Conservation (phyloP, 2,888 invertebrate genomes). For the Bimastos eiseni region DNA sequence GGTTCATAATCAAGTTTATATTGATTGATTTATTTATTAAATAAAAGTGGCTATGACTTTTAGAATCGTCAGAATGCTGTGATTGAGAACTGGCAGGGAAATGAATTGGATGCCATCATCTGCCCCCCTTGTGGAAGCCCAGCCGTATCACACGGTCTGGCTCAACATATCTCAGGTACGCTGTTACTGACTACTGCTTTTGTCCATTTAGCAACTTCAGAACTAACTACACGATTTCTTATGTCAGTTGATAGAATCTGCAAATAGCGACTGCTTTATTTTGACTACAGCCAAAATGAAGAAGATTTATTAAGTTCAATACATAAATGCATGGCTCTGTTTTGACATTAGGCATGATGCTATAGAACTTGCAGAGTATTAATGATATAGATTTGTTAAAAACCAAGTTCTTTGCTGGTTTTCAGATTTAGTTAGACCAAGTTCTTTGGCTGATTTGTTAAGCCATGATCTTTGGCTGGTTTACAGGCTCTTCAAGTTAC, state of each 20-base stretch:
- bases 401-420: too few relatives aligned
- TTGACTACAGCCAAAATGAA: too few relatives aligned
- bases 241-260: not conserved
- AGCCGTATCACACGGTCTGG: constrained; percentile 46
- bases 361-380: not conserved
- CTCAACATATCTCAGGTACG: constrained; percentile 25
- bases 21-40: too few relatives aligned
- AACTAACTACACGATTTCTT: not conserved
- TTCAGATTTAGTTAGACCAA: too few relatives aligned
- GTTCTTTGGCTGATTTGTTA: too few relatives aligned
- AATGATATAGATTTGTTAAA: not conserved
- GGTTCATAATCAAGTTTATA: too few relatives aligned
- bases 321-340: not conserved
- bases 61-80: constrained; percentile 24
- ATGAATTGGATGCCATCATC: constrained; percentile 53
- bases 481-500: not conserved
- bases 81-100: constrained; percentile 45
- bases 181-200: not conserved
- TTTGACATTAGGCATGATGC: not conserved
- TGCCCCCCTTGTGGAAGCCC: constrained; percentile 53
- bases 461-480: too few relatives aligned
- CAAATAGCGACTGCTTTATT: too few relatives aligned
- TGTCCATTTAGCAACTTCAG: not conserved
- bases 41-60: not conserved
- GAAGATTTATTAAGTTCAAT: too few relatives aligned